phyloP scores from a whole-genome alignment of 2,888 invertebrate species.

The Sicus ferrugineus region DNA sequence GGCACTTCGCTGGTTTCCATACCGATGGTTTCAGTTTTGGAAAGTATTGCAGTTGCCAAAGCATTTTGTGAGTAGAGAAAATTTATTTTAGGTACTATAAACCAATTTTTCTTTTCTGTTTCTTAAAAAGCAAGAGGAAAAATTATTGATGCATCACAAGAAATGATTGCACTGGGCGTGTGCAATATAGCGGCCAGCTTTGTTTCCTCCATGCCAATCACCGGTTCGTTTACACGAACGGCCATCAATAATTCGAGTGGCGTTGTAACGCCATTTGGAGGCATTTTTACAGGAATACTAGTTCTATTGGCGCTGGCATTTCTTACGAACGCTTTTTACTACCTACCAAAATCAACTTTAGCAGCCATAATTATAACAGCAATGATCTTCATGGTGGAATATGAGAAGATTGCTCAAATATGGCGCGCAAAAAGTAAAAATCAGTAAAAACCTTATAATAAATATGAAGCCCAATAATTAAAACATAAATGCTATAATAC shows the following conservation, averaged over 20 bases:
- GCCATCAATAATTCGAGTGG: slow-evolving; percentile 93
- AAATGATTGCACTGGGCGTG: slow-evolving; percentile 85
- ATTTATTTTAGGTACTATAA: background rate
- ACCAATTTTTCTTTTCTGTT: too few relatives aligned
- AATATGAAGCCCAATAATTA: too few relatives aligned
- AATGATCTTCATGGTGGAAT: slow-evolving; percentile 84
- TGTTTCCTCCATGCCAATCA: slow-evolving; percentile 85
- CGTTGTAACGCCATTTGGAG: slow-evolving; percentile 84
- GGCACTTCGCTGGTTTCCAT: slow-evolving; percentile 73
- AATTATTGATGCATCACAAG: slow-evolving; percentile 86
- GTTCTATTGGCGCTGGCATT: slow-evolving; percentile 83
- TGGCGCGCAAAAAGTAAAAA: slow-evolving; percentile 87
- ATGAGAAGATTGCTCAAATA: slow-evolving; percentile 71
- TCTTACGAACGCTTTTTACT: slow-evolving; percentile 84
- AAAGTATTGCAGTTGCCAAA: slow-evolving; percentile 80
- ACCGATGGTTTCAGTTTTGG: slow-evolving; percentile 77
- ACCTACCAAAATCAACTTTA: slow-evolving; percentile 85
- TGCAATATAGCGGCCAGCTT: slow-evolving; percentile 85
- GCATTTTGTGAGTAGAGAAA: slow-evolving; percentile 74
- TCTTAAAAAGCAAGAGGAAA: slow-evolving; percentile 82
- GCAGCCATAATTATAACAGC: slow-evolving; percentile 90
- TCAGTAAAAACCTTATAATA: too few relatives aligned
- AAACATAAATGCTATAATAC: too few relatives aligned
- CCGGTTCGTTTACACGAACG: slow-evolving; percentile 87
- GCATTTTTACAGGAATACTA: slow-evolving; percentile 77